phyloP scores from a whole-genome alignment of 2,888 invertebrate genomes.

The Brachyopa scutellaris region DNA sequence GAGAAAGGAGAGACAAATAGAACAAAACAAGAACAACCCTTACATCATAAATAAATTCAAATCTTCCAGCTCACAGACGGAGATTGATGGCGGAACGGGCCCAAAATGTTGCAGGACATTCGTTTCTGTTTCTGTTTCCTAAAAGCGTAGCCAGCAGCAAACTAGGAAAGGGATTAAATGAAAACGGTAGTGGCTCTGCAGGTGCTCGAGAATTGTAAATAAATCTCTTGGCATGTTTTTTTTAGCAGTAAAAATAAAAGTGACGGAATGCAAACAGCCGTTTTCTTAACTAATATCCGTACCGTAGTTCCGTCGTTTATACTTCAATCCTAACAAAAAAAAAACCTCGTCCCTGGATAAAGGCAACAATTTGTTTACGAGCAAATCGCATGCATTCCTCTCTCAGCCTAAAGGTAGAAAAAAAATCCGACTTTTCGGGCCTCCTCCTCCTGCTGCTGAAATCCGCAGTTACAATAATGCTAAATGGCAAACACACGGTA shows the following conservation, averaged over 20 bases:
- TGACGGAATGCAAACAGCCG: constrained; percentile 63
- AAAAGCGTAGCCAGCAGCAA: constrained; percentile 36
- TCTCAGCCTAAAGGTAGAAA: constrained; percentile 7
- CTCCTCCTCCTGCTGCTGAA: constrained; percentile 7
- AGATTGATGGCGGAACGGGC: constrained; percentile 49
- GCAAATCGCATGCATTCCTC: constrained; percentile 64
- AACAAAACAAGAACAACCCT: constrained; percentile 14
- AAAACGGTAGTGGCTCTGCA: constrained; percentile 47
- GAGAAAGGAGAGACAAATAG: background rate
- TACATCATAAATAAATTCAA: constrained; percentile 65
- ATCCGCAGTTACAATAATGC: constrained; percentile 60
- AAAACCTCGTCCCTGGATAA: constrained; percentile 15
- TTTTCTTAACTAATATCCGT: constrained; percentile 61
- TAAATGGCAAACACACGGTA: constrained; percentile 62
- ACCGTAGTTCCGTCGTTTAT: constrained; percentile 64
- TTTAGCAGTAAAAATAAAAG: constrained; percentile 47
- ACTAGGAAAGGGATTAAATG: constrained; percentile 48
- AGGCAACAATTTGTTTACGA: constrained; percentile 65
- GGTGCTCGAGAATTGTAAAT: constrained; percentile 50
- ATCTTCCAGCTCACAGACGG: constrained; percentile 45
- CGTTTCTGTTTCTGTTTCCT: background rate
- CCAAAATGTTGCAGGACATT: constrained; percentile 45
- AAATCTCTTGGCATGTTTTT: constrained; percentile 17
- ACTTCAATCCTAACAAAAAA: constrained; percentile 11
- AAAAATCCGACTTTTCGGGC: constrained; percentile 35